Evolutionary conservation across 2,888 invertebrate species (phyloP).

Genomic region (Ariolimax columbianus): DNA sequence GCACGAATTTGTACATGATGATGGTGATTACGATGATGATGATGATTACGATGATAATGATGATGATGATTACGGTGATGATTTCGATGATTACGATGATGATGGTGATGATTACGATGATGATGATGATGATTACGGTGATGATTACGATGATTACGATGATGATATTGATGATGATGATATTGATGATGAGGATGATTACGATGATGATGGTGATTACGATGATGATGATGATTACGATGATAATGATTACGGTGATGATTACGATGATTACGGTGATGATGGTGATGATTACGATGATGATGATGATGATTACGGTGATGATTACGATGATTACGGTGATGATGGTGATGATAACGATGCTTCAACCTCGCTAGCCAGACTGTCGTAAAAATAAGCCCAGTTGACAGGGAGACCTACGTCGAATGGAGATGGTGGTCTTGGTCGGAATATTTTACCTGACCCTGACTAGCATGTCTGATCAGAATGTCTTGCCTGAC

Average conservation of each 20-base stretch:
- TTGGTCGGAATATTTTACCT: too few relatives aligned
- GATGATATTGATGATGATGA: conserved; percentile 3
- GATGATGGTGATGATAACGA: too few relatives aligned
- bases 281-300: conserved; percentile 28
- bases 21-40: not conserved
- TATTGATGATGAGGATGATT: not conserved
- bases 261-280: conserved; percentile 30
- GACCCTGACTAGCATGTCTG: too few relatives aligned
- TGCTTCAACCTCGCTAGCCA: too few relatives aligned
- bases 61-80: too few relatives aligned
- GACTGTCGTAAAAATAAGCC: too few relatives aligned
- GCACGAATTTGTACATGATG: not conserved
- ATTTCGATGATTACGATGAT: too few relatives aligned
- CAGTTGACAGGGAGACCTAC: too few relatives aligned
- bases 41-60: too few relatives aligned
- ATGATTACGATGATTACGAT: not conserved
- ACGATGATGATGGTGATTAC: not conserved
- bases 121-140: not conserved
- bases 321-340: not conserved
- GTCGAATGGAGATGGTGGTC: too few relatives aligned
- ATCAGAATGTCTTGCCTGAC: too few relatives aligned
- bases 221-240: conserved; percentile 30
- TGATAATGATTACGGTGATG: conserved; percentile 25
- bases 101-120: too few relatives aligned
- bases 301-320: not conserved